phyloP scores from a whole-genome alignment of 1,140 invertebrate species.

The Drosophila kanapiae region DNA sequence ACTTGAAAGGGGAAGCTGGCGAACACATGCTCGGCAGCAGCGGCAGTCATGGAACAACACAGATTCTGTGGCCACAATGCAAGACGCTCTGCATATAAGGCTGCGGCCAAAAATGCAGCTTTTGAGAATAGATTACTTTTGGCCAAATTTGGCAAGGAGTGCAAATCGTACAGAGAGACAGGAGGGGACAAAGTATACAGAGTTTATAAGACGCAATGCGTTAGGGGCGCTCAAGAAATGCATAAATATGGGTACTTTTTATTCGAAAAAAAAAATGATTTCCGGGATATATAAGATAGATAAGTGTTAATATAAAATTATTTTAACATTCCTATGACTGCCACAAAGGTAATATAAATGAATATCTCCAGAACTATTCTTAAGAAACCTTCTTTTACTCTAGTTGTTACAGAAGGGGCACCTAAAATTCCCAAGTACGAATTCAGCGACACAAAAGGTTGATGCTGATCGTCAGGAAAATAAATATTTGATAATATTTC shows the following conservation, averaged over 20 bases:
- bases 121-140: conserved; percentile 54
- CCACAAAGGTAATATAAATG: too few relatives aligned
- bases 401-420: neutral
- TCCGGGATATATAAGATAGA: neutral
- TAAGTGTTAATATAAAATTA: too few relatives aligned
- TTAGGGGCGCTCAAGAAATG: neutral
- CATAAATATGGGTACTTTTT: neutral
- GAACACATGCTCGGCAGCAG: conserved; percentile 41
- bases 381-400: too few relatives aligned
- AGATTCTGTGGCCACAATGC: conserved; percentile 34
- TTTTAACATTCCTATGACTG: too few relatives aligned
- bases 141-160: conserved; percentile 34
- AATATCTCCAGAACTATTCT: too few relatives aligned
- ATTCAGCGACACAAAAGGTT: neutral
- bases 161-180: neutral
- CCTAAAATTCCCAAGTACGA: neutral
- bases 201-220: neutral
- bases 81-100: conserved; percentile 41
- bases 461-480: neutral
- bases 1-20: conserved; percentile 33
- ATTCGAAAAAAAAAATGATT: neutral
- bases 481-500: too few relatives aligned
- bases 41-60: conserved; percentile 22
- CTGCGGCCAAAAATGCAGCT: conserved; percentile 39
- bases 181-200: neutral